These are phyloP conservation scores for Agrochola litura DNA, from an alignment of 2,888 invertebrate species.

Conservation along the genomic window DNA sequence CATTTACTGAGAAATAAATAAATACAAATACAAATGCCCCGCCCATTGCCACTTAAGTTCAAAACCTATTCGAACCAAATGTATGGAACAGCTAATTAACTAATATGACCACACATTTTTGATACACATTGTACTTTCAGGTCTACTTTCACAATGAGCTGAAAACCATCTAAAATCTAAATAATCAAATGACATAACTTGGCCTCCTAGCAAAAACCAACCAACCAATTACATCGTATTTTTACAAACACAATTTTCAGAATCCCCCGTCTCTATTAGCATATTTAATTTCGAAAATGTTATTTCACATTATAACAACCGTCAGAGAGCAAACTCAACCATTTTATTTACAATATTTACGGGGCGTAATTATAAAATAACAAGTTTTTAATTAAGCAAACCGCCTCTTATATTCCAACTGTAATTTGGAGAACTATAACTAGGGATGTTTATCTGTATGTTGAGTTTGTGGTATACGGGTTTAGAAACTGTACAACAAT, in stretches of 20 bases:
- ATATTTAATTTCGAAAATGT: constrained; percentile 42
- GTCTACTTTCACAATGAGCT: background rate
- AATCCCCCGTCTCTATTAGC: constrained; percentile 18
- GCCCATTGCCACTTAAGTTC: no score
- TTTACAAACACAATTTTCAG: background rate
- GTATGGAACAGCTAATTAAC: background rate
- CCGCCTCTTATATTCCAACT: constrained; percentile 58
- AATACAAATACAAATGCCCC: no score
- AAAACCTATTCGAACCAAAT: background rate
- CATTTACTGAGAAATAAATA: no score
- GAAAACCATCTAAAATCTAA: background rate
- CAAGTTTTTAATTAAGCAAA: constrained; percentile 72
- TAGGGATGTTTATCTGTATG: constrained; percentile 39
- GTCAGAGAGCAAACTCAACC: background rate
- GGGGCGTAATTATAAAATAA: constrained; percentile 68
- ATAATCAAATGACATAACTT: constrained; percentile 6
- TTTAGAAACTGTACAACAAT: constrained; percentile 2
- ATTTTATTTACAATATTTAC: constrained; percentile 54
- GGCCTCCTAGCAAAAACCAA: background rate
- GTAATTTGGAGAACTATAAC: constrained; percentile 66
- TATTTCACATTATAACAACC: constrained; percentile 32
- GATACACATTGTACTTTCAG: background rate
- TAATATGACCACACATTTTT: background rate
- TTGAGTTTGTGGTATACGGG: constrained; percentile 41
- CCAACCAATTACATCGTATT: constrained; percentile 1